Base-by-base conservation (phyloP, 2,797 vertebrate species). In the Dromococcyx pavoninus region DNA sequence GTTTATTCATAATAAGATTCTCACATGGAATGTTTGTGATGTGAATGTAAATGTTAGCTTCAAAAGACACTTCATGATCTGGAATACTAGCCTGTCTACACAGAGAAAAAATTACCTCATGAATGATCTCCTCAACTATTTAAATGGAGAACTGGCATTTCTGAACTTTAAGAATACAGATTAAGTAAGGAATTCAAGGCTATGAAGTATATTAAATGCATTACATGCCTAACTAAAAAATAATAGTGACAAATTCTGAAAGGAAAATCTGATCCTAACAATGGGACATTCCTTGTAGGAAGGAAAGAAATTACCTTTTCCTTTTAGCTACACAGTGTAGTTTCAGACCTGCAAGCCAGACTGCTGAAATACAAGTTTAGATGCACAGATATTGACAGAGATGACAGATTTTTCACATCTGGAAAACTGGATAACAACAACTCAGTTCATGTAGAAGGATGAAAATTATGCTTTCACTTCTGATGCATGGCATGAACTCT, bases 351-450 rank as follows among this genome's bases (percentile, higher is more conserved):
- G 50, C 64, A 93, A 97, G 81, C 75, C 93, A 94, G 91, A 54
- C 74, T 95, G 86, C 71, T 91, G 92, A 94, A 91, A 94, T 77
- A 97, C 77, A 88, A 94, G 97, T 95, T 91, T 93, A 97, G 97
- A 93, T 86, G 58, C 4, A 28, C 58, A 44, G 69, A 82, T 79
- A 48, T 89, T 96, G 97, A 96, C 95, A 96, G 91, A 94, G 92
- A 91, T 97, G 96, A 97, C 97, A 97, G 96, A 97, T 96, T 95
- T 95, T 96, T 97, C 95, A 96, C 95, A 94, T 97, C 96, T 97
- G 97, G 97, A 97, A 97, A 97, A 97, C 94, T 72, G 93, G 96
- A 96, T 97, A 97, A 97, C 94, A 96, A 95, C 89, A 97, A 97
- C 97, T 97, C 88, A 70, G 75, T 94, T 95, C 91, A 82, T 95